These are phyloP conservation scores for Marcusenius ussheri DNA, from an alignment of 2,113 vertebrate genomes.

Conservation along the genomic window DNA sequence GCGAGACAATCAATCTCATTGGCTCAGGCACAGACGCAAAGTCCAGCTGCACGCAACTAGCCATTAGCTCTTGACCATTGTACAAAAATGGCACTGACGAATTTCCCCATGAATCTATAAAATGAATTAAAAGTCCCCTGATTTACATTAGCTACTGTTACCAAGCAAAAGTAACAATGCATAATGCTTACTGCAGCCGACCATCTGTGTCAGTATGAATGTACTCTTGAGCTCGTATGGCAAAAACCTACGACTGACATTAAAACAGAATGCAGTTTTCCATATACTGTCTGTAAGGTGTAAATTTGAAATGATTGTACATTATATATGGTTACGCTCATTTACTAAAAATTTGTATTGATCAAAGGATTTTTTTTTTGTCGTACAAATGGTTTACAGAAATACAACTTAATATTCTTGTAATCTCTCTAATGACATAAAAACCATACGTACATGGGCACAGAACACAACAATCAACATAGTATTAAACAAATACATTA, in stretches of 20 bases:
- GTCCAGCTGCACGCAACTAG: slow-evolving; percentile 4
- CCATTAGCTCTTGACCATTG: neutral
- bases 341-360: neutral
- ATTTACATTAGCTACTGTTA: slow-evolving; percentile 5
- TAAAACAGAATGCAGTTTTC: neutral
- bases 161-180: neutral
- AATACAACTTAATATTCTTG: neutral
- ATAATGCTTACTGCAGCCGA: neutral
- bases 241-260: neutral
- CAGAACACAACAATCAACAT: neutral
- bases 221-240: neutral
- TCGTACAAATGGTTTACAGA: neutral
- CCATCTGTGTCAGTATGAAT: neutral
- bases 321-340: neutral
- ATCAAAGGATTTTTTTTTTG: neutral
- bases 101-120: neutral
- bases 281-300: neutral
- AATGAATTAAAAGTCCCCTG: neutral
- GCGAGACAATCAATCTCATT: slow-evolving; percentile 16
- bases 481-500: neutral
- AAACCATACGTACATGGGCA: neutral
- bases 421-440: neutral
- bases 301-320: neutral
- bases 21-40: slow-evolving; percentile 17
- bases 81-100: neutral